A percentile compares a stretch with the other conserved stretches of the same genome.
Conservation (phyloP, 2,113 vertebrate species). For the Pagrus major region DNA sequence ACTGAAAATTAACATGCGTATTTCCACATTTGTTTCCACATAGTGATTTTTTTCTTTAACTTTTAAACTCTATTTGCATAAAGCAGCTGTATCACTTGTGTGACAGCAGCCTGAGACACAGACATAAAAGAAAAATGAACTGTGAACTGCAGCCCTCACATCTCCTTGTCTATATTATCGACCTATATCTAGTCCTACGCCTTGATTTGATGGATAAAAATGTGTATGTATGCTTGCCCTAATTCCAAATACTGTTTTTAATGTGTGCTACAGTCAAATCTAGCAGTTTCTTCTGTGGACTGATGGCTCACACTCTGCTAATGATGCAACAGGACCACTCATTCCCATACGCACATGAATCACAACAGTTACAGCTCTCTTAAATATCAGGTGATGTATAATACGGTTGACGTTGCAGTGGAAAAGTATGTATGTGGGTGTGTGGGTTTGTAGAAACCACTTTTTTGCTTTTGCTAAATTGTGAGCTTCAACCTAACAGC, state of each 20-base stretch:
- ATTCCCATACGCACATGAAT: conserved; percentile 46
- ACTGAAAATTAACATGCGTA: conserved; percentile 9
- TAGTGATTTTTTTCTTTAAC: neutral
- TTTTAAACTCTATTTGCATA: neutral
- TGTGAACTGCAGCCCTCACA: neutral
- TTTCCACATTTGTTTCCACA: conserved; percentile 5
- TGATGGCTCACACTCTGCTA: neutral
- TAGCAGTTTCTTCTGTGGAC: conserved; percentile 2
- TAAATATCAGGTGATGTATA: conserved; percentile 43
- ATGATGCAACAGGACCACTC: conserved; percentile 34
- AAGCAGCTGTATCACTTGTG: neutral
- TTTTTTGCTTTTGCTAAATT: conserved; percentile 23
- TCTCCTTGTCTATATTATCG: neutral
- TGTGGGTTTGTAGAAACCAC: conserved; percentile 51
- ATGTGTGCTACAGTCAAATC: neutral
- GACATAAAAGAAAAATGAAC: neutral
- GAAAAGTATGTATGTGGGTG: conserved; percentile 50
- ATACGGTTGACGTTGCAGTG: conserved; percentile 51
- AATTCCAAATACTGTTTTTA: neutral
- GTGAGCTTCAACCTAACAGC: neutral
- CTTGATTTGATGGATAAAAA: neutral
- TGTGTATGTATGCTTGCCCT: too few relatives aligned
- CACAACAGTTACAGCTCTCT: conserved; percentile 26
- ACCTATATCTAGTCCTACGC: neutral
- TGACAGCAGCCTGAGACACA: neutral